Conservation (phyloP, 2,888 invertebrate species). For the Erebia epiphron region DNA sequence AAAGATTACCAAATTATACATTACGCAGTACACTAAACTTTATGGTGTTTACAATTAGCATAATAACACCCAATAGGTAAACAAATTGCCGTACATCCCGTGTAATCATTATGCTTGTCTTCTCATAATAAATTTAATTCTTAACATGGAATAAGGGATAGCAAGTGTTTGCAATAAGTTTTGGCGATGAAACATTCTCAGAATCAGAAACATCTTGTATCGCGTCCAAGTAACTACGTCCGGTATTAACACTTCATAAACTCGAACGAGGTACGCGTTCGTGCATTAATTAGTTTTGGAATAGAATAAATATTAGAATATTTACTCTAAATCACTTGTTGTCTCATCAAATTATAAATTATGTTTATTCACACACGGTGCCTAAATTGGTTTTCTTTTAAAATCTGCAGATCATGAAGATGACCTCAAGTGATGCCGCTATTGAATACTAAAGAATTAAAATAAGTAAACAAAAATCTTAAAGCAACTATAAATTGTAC, state of each 20-base stretch:
- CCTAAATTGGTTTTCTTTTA: not conserved
- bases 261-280: constrained; percentile 24
- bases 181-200: constrained; percentile 36
- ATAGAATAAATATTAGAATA: constrained; percentile 15
- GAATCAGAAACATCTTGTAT: constrained; percentile 39
- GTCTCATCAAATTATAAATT: not conserved
- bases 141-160: constrained; percentile 25
- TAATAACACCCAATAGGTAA: constrained; percentile 22
- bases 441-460: too few relatives aligned
- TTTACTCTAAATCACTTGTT: not conserved
- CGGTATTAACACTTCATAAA: constrained; percentile 37
- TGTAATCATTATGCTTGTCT: constrained; percentile 15
- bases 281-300: constrained; percentile 31
- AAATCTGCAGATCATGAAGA: not conserved
- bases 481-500: too few relatives aligned
- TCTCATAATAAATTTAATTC: constrained; percentile 26
- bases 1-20: constrained; percentile 6
- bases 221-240: constrained; percentile 36
- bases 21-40: constrained; percentile 11
- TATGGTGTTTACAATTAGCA: constrained; percentile 19
- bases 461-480: too few relatives aligned
- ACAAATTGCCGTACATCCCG: constrained; percentile 21
- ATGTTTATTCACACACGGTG: not conserved
- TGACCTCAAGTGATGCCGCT: not conserved
- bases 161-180: constrained; percentile 37